These are phyloP conservation scores for Parelbella ahira DNA, from an alignment of 2,888 invertebrate species.

Conservation along the genomic window DNA sequence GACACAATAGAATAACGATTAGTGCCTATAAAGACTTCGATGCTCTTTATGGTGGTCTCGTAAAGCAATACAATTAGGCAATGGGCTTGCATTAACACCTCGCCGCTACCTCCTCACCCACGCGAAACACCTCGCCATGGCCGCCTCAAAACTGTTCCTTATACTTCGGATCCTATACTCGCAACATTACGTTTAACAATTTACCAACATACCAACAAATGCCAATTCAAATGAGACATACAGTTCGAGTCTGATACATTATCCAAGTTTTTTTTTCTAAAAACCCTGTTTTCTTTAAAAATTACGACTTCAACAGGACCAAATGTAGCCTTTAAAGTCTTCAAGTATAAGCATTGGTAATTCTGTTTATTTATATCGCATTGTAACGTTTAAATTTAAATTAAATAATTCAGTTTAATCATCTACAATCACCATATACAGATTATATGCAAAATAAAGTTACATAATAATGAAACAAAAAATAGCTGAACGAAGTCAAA, in stretches of 20 bases:
- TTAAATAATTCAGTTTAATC: no score
- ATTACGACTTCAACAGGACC: no score
- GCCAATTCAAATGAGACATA: background rate
- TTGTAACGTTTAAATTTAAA: no score
- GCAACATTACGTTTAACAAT: constrained; percentile 11
- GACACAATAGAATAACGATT: constrained; percentile 61
- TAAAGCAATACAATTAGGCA: constrained; percentile 77
- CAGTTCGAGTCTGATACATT: background rate
- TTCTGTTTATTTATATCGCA: no score
- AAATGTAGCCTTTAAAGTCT: no score
- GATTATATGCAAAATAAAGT: no score
- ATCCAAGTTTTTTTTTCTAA: no score
- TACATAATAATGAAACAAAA: no score
- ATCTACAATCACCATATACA: no score
- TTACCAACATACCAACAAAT: background rate
- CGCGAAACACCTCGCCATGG: constrained; percentile 55
- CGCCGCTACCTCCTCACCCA: constrained; percentile 60
- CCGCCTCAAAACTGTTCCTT: constrained; percentile 40
- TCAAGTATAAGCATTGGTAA: no score
- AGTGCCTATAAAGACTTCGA: constrained; percentile 57
- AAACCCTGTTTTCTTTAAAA: no score
- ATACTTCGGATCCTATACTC: constrained; percentile 2
- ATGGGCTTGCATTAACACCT: constrained; percentile 76
- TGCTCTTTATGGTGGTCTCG: constrained; percentile 64
- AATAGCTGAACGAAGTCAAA: no score